A percentile compares a stretch with the other conserved stretches of the same genome.
phyloP scores from a whole-genome alignment of 35 echinoderm and acorn worm species.

The Amphiura filiformis region DNA sequence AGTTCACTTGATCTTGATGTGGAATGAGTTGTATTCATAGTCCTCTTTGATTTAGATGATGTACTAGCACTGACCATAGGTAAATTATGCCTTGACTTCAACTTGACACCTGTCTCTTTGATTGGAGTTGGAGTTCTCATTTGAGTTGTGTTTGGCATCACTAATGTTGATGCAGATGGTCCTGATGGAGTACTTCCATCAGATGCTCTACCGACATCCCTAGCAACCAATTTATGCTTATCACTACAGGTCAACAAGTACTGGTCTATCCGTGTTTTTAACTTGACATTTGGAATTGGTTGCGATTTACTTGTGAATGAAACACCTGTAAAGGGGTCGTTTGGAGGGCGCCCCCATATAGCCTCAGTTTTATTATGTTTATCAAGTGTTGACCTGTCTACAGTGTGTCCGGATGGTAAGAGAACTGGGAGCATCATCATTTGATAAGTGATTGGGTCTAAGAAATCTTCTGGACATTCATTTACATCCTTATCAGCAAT shows the following conservation, averaged over 20 bases:
- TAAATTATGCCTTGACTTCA: not conserved
- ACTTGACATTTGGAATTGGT: slow-evolving; percentile 81
- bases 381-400: slow-evolving; percentile 79
- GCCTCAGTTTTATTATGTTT: slow-evolving; percentile 67
- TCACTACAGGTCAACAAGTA: slow-evolving; percentile 60
- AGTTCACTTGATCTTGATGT: no score
- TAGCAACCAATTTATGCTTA: slow-evolving; percentile 29
- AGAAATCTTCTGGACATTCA: slow-evolving; percentile 81
- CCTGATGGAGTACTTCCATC: not conserved
- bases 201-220: slow-evolving; percentile 30
- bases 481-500: not conserved
- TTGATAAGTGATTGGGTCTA: slow-evolving; percentile 79
- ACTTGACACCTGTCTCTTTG: not conserved
- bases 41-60: not conserved
- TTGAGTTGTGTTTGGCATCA: not conserved
- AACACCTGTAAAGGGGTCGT: slow-evolving; percentile 90
- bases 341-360: slow-evolving; percentile 79
- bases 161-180: not conserved
- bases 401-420: slow-evolving; percentile 83
- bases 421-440: slow-evolving; percentile 83
- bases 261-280: slow-evolving; percentile 82
- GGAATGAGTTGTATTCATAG: no score
- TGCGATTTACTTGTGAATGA: slow-evolving; percentile 57
- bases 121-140: not conserved
- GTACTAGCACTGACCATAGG: not conserved